phyloP scores from a whole-genome alignment of 2,888 invertebrate species.

The Lasioglossum leucozonium region DNA sequence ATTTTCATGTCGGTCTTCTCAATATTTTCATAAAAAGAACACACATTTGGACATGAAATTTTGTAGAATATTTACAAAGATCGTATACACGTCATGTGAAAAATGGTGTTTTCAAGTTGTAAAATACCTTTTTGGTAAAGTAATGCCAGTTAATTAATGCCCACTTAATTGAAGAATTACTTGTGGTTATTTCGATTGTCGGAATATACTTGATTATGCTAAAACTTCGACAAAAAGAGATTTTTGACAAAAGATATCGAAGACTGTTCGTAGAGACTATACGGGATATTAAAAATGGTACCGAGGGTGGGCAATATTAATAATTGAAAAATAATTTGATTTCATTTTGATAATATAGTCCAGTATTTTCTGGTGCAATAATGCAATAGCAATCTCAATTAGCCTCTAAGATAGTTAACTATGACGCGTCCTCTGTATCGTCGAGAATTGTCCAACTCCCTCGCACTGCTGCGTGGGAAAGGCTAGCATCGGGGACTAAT shows the following conservation, averaged over 20 bases:
- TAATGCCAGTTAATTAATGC: background rate
- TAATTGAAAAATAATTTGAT: background rate
- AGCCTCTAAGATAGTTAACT: background rate
- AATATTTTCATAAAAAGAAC: background rate
- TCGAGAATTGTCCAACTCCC: constrained; percentile 3
- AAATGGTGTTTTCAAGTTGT: background rate
- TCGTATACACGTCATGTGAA: background rate
- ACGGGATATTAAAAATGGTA: background rate
- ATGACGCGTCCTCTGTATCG: constrained; percentile 29
- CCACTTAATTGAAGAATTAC: background rate
- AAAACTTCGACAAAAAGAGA: background rate
- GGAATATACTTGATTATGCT: background rate
- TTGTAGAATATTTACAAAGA: background rate
- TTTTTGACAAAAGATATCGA: background rate
- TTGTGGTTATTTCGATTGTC: background rate
- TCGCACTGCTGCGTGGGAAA: background rate
- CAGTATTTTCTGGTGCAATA: background rate
- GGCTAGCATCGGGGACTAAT: background rate
- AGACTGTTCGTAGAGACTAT: background rate
- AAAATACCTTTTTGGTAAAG: background rate
- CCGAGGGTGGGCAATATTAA: background rate
- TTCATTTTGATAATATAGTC: background rate
- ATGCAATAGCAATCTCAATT: background rate
- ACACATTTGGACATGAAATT: background rate
- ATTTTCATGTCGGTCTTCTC: background rate